Conservation (phyloP, 2,888 invertebrate species). For the Stomorhina lunata region DNA sequence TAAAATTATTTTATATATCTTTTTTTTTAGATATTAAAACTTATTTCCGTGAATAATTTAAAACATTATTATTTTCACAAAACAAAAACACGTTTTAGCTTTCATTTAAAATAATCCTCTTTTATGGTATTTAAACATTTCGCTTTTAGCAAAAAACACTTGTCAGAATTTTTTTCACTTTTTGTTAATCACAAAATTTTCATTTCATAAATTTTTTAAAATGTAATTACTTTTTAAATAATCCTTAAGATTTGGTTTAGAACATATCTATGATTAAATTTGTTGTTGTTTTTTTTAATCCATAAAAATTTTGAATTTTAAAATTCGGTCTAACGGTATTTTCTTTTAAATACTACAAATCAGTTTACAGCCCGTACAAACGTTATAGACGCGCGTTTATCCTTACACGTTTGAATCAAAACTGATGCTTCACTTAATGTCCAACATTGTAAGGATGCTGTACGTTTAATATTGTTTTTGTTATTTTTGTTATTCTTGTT, state of each 20-base stretch:
- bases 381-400: conserved; percentile 40
- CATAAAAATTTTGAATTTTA: too few species aligned
- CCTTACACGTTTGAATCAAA: conserved; percentile 58
- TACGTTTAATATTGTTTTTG: not conserved
- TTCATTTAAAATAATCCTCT: not conserved
- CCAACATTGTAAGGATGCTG: conserved; percentile 55
- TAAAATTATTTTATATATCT: not conserved
- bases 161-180: not conserved
- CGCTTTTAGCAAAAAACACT: not conserved
- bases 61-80: too few species aligned
- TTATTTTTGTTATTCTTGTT: not conserved
- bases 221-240: too few species aligned
- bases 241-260: too few species aligned
- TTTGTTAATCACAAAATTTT: not conserved
- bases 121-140: not conserved
- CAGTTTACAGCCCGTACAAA: not conserved
- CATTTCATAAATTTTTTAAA: not conserved
- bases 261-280: too few species aligned
- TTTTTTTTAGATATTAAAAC: too few species aligned
- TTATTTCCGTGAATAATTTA: too few species aligned
- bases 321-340: not conserved
- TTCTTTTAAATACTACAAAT: not conserved
- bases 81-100: too few species aligned
- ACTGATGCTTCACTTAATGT: conserved; percentile 54
- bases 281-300: too few species aligned